phyloP scores from a whole-genome alignment of 2,113 vertebrate species.

The Neogale vison region DNA sequence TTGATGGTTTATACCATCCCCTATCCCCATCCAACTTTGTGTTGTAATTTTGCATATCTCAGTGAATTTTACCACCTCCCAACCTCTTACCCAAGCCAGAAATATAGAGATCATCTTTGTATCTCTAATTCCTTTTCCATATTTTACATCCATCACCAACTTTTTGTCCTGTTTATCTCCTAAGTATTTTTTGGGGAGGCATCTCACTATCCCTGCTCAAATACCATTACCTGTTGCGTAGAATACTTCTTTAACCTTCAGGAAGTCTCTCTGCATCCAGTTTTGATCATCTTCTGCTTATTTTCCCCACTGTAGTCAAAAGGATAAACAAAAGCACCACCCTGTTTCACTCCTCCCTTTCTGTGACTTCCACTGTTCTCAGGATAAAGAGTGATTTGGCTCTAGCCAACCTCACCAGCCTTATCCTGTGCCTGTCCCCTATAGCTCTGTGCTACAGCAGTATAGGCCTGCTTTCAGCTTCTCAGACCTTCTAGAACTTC shows the following conservation, averaged over 20 bases:
- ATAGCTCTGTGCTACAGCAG: neutral
- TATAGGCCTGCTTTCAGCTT: neutral
- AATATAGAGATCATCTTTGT: neutral
- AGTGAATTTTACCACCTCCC: neutral
- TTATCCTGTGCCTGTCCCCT: neutral
- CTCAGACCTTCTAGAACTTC: neutral
- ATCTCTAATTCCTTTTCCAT: neutral
- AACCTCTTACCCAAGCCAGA: neutral
- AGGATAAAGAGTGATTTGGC: neutral
- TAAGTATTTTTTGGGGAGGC: neutral
- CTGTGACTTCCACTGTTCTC: neutral
- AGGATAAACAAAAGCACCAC: neutral
- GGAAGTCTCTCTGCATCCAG: neutral
- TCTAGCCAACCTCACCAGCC: neutral
- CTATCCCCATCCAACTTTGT: neutral
- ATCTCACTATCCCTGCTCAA: neutral
- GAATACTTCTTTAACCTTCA: neutral
- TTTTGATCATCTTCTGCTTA: neutral
- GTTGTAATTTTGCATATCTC: conserved; percentile 26
- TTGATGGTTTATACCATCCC: neutral
- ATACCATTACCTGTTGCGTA: neutral
- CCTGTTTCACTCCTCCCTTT: neutral
- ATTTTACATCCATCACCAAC: neutral
- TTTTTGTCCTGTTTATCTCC: neutral
- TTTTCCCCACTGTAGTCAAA: neutral